A percentile compares a stretch with the other conserved stretches of the same genome.
Evolutionary conservation across 2,888 invertebrate genomes (phyloP).

Genomic region (Zootermopsis nevadensis): DNA sequence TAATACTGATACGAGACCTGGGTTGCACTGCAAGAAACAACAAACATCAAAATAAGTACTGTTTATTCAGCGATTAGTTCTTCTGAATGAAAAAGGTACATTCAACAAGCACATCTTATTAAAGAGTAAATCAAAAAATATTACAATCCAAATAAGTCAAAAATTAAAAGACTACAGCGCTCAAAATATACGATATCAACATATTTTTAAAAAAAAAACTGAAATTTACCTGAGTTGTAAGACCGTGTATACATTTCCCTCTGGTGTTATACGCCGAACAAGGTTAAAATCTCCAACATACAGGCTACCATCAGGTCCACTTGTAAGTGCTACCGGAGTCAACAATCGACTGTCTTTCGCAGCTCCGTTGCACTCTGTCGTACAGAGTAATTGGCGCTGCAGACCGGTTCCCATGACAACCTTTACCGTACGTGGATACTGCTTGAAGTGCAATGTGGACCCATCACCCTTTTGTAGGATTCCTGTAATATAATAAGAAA

Average conservation of each 20-base stretch:
- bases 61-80: too few species aligned
- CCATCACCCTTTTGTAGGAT: slow-evolving; percentile 98
- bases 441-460: slow-evolving; percentile 91
- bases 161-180: too few species aligned
- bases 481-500: slow-evolving; percentile 61
- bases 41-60: not conserved
- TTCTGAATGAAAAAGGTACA: too few species aligned
- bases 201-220: too few species aligned
- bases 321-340: slow-evolving; percentile 93
- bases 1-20: slow-evolving; percentile 98
- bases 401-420: slow-evolving; percentile 94
- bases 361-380: slow-evolving; percentile 87
- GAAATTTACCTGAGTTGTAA: slow-evolving; percentile 79
- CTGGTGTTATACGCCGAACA: slow-evolving; percentile 89
- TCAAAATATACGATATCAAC: too few species aligned
- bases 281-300: slow-evolving; percentile 98
- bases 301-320: slow-evolving; percentile 95
- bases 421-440: slow-evolving; percentile 89
- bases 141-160: too few species aligned
- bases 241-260: slow-evolving; percentile 90
- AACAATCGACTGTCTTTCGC: slow-evolving; percentile 88
- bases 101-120: too few species aligned
- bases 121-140: too few species aligned
- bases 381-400: slow-evolving; percentile 86
- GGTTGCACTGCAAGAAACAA: slow-evolving; percentile 77